Evolutionary conservation across 2,888 invertebrate genomes (phyloP), one percentile per base, ranked within the genome.

Genomic region (Caenorhabditis plicata): DNA sequence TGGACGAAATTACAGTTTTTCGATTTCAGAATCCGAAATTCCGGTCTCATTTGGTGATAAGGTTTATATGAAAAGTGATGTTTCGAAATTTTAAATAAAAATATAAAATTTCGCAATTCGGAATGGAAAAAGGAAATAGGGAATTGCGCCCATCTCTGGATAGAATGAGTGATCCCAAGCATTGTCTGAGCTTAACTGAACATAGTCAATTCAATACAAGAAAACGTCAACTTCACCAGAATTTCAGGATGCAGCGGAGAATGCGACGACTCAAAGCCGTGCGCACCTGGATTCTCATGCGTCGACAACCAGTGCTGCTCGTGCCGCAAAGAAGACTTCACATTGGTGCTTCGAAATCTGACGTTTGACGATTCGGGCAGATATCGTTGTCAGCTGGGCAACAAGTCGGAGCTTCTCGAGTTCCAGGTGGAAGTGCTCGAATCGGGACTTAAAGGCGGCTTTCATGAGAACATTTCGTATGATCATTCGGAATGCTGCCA

Each of bases 401-500:
- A 73, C 27, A 50, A 64, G 22, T 70, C 71, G 1, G 78, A 78
- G 51, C 57, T 74, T 31, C 61, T 78, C 17, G 78, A 78, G 43
- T 78, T 78, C 41, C 75, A 76, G 51, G 64, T 78, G 11, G 75
- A 78, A 57, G 77, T 78, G 39, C 51, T 78, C 15, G 78, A 78
- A 41, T 77, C 75, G 26, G 78, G 77, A 7, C 57, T 78, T 26
- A 55, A 66, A 25, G 69, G 68, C 7, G 78, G 77, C 15, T 77
- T 77, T 54, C 75, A 78, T 49, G 64, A 73, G 45, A 77, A 76
- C 43, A 73, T 76, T 42, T 72, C 71, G 9, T 78, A 75, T 44
- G 78, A 78, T 54, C 67, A 78, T 72, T 55, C 69, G 77, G 83
- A 89, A 69, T 92, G 92, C 80, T 92, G 92, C 75, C 84, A 85